Base-by-base conservation (phyloP, 2,888 invertebrate species). In the Harpalus rufipes region DNA sequence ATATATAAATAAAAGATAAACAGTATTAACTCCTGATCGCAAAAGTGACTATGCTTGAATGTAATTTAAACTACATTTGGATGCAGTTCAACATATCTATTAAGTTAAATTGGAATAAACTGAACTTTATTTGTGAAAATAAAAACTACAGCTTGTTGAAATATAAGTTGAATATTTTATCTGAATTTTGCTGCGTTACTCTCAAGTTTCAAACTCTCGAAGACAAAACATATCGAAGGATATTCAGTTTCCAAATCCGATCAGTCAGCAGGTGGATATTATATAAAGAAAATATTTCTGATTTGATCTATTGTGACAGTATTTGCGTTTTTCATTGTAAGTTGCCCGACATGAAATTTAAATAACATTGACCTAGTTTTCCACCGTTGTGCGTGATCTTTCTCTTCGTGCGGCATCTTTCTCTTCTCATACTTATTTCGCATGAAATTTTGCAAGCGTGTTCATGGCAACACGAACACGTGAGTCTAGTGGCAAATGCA, bases 291-390 rank as follows among this genome's bases (percentile, higher is more conserved):
- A 25, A 63, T 63, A 63, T 63, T 25, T 63, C n/a, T 39, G 72
- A 72, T 72, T 72, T 72, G 39, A 41, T 72, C 72, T 72, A 39
- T 72, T 72, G 39, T 72, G 39, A 8, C 25, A 72, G 39, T 41
- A 72, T 39, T 72, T 44, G 72, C 44, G 39, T 41, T 39, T 32
- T 39, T 44, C 39, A 72, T 16, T 72, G 14, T 5, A 72, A 72
- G 39, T 72, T 39, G n/a, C 39, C 16, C 39, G 44, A 32, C 2
- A 41, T 39, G 32, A 25, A 72, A 72, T 72, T 72, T 72, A 72
- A 72, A 72, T 72, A 72, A 72, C 72, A 72, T 72, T 72, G 72
- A 72, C 72, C 72, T 41, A 72, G 72, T 72, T 72, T 32, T 14
- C n/a, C 32, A 12, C 12, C 16, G 72, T 44, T 39, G 41, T 25